Evolutionary conservation across 2,888 invertebrate genomes (phyloP), one percentile per base, ranked within the genome.

Genomic region (Hymenopus coronatus): DNA sequence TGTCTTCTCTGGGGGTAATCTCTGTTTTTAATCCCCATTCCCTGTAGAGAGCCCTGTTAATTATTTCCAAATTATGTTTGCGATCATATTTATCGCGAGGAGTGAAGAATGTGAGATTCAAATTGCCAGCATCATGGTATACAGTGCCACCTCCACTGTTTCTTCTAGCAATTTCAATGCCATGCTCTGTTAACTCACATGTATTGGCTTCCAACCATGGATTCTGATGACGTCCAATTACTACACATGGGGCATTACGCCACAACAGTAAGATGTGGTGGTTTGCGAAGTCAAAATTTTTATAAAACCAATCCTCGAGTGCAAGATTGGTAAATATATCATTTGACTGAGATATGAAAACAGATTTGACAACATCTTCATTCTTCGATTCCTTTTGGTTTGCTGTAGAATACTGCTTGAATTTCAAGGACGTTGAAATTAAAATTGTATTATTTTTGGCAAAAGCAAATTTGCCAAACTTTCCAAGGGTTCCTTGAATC

Each of bases 81-180:
- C 99, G 95, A 93, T 98, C 96, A 93, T 99, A 99, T 89, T 96
- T 94, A 91, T 96, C 96, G 90, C 96, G 95, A 3, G 97, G 95
- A 20, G 98, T 97, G 92, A 99, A 97, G 93, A 99, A 98, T 0
- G 98, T 97, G 90, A 98, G 95, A 94, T 99, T 99, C 0, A 99
- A 94, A 94, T 98, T 99, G 89, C 98, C 99, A 90, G 95, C 94
- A 93, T 99, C 99, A 93, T 99, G 99, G 93, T 98, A 99, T 33
- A 99, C 99, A 6, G 99, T 97, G 40, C 99, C 99, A 90, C 99
- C 95, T 46, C 99, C 99, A 93, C 99, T 99, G 92, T 98, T 98
- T 83, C 99, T 95, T 89, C 99, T 95, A 0, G 97, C 99, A 90
- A 99, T 92, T 20, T 95, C 94, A 89, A 99, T 96, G 27, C 96